Evolutionary conservation across 2,888 invertebrate genomes (phyloP), one percentile per base, ranked within the genome.

Genomic region (Ectemnius cavifrons): DNA sequence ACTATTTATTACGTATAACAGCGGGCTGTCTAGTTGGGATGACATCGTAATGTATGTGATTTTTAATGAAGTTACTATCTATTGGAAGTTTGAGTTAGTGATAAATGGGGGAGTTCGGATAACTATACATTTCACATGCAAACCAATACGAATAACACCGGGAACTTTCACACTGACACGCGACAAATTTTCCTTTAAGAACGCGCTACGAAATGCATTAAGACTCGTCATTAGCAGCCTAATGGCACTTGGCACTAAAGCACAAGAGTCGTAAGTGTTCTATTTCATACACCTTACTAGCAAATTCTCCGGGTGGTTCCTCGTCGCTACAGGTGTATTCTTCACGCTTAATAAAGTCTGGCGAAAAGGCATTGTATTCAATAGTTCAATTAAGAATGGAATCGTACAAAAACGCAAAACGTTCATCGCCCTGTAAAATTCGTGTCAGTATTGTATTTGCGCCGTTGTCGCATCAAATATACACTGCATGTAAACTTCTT

Each of bases 401-500:
- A 37, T 8, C 37, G 11, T 11, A 37, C 11, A 11, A 37, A 37
- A 37, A 11, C 37, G 8, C 8, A 11, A 37, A 37, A 37, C 37
- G 2, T 6, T 37, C 37, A 37, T 11, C 5, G 4, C 8, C 37
- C 37, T 2, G 8, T 37, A 11, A 4, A 8, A 11, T 18, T 16
- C 28, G n/a, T 6, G 47, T 1, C 20, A 61, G 11, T 46, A 6
- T 16, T 23, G 27, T 14, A 20, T 23, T 56, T 27, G 47, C 46
- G 18, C 13, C 13, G 16, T 11, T 18, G 37, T 49, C 13, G n/a
- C 13, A 20, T 62, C 16, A 62, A 23, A 49, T 18, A 13, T 1
- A 59, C 8, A 16, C 13, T 13, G n/a, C 13, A 67, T 45, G 45
- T 47, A 60, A 61, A 61, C 6, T 74, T 63, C 2, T 20, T 60